phyloP scores from a whole-genome alignment of 2,113 vertebrate species.

The Oryzias woworae region DNA sequence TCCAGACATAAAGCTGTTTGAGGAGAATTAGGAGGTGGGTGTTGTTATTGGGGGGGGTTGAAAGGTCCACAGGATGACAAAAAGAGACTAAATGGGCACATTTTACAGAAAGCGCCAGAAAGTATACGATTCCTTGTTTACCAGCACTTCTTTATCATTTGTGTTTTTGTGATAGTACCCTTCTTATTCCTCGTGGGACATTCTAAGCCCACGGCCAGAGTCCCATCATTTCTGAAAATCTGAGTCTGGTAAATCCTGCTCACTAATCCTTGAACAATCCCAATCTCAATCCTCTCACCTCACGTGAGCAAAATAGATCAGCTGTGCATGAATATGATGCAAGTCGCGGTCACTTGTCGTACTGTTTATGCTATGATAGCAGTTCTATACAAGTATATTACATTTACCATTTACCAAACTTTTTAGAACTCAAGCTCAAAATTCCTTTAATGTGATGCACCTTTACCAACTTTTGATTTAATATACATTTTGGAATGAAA shows the following conservation, averaged over 20 bases:
- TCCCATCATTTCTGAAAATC: conserved; percentile 62
- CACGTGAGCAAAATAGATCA: conserved; percentile 56
- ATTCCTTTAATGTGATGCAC: no score
- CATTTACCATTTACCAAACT: no score
- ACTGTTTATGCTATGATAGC: not conserved
- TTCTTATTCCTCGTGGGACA: conserved; percentile 52
- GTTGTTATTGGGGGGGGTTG: not conserved
- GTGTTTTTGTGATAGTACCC: conserved; percentile 19
- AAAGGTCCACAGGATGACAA: not conserved
- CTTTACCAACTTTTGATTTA: no score
- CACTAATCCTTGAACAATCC: conserved; percentile 76
- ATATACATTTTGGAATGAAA: no score
- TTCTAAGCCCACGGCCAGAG: conserved; percentile 20
- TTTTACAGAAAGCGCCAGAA: not conserved
- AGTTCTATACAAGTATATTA: no score
- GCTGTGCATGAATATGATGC: conserved; percentile 57
- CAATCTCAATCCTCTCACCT: conserved; percentile 61
- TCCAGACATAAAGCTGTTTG: conserved; percentile 37
- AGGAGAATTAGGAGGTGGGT: conserved; percentile 41
- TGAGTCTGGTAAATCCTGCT: conserved; percentile 57
- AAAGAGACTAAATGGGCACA: not conserved
- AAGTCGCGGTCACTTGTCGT: conserved; percentile 37
- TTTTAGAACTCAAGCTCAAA: no score
- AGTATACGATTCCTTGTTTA: no score
- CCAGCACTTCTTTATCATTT: conserved; percentile 30